Conservation (phyloP, 2,888 invertebrate species). For the Sialis lutaria region DNA sequence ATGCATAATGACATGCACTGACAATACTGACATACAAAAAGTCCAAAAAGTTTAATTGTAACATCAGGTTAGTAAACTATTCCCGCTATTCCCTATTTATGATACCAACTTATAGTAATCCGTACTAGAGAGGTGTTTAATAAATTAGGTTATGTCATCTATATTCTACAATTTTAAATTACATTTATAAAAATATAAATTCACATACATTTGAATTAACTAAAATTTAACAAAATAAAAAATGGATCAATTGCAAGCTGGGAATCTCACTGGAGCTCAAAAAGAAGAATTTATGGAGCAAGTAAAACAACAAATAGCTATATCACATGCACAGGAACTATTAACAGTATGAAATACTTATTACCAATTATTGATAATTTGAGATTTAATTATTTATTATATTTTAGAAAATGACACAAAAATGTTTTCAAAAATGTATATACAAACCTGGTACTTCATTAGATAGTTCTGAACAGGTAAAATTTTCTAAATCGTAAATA, state of each 20-base stretch:
- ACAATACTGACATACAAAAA: too few relatives aligned
- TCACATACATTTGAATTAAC: background rate
- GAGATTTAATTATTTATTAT: constrained; percentile 7
- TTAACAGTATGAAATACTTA: constrained; percentile 42
- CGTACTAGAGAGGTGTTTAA: background rate
- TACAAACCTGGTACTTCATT: constrained; percentile 76
- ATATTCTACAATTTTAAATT: too few relatives aligned
- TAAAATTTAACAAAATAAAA: constrained; percentile 8
- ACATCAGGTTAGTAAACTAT: background rate
- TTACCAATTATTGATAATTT: constrained; percentile 9
- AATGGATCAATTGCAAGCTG: constrained; percentile 41
- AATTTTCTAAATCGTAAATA: constrained; percentile 7
- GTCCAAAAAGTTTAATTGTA: too few relatives aligned
- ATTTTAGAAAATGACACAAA: constrained; percentile 85
- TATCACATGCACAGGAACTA: constrained; percentile 86
- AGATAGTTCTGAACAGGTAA: constrained; percentile 70
- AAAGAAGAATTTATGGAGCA: constrained; percentile 84
- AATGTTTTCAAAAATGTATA: constrained; percentile 92
- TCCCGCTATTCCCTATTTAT: background rate
- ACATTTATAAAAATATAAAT: too few relatives aligned
- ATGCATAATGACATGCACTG: too few relatives aligned
- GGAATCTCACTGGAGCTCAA: constrained; percentile 44
- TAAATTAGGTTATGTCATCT: too few relatives aligned
- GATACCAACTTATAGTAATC: background rate
- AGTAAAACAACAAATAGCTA: constrained; percentile 87